Percentiles rank a stretch among this genome's conserved stretches.
Evolutionary conservation across 2,888 invertebrate genomes (phyloP).

Genomic region (Tortrix viridana): DNA sequence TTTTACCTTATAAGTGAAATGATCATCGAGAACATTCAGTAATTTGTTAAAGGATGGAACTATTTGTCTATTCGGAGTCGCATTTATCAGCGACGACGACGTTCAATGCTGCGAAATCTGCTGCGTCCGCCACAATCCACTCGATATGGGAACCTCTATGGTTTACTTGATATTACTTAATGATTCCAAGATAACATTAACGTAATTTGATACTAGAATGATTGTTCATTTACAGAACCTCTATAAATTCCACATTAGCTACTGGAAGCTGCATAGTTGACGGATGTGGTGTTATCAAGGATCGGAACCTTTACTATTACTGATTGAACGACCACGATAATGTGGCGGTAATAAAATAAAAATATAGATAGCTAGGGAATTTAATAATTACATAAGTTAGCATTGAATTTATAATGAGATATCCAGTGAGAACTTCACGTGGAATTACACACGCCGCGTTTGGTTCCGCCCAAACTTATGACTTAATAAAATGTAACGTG

Average conservation of each 20-base stretch:
- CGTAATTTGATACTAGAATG: slow-evolving; percentile 11
- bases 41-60: slow-evolving; percentile 66
- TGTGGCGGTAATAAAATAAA: slow-evolving; percentile 39
- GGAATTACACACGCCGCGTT: slow-evolving; percentile 55
- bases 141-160: background rate
- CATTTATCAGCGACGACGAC: no score
- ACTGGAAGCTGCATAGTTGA: slow-evolving; percentile 10
- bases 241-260: slow-evolving; percentile 14
- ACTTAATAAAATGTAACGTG: slow-evolving; percentile 70
- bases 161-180: background rate
- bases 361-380: slow-evolving; percentile 46
- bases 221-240: slow-evolving; percentile 14
- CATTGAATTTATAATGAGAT: slow-evolving; percentile 56
- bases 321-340: slow-evolving; percentile 48
- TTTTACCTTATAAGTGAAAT: slow-evolving; percentile 59
- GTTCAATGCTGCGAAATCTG: no score
- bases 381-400: slow-evolving; percentile 48
- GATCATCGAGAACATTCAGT: slow-evolving; percentile 52
- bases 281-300: slow-evolving; percentile 39
- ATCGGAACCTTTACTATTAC: slow-evolving; percentile 43
- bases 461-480: slow-evolving; percentile 74
- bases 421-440: slow-evolving; percentile 56
- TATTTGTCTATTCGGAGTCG: slow-evolving; percentile 61
- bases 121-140: background rate
- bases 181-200: slow-evolving; percentile 16